These are phyloP conservation scores for Tachina grossa DNA, from an alignment of 2,888 invertebrate genomes.

Conservation along the genomic window DNA sequence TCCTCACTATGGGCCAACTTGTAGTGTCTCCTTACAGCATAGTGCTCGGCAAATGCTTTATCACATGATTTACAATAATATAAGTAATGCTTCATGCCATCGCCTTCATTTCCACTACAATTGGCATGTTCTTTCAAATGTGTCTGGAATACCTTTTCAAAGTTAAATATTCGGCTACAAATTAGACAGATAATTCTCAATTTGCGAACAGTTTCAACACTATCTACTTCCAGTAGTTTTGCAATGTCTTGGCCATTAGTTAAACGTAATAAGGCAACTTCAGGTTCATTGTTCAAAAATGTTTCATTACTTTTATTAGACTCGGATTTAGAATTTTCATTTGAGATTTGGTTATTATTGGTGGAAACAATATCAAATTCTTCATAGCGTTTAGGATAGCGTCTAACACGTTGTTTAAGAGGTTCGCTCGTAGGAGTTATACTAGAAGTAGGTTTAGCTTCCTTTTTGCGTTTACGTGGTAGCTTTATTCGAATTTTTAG, in stretches of 20 bases:
- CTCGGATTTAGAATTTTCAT: background rate
- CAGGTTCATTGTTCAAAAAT: background rate
- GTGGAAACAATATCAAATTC: constrained; percentile 36
- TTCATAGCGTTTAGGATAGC: constrained; percentile 83
- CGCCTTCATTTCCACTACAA: background rate
- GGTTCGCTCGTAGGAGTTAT: background rate
- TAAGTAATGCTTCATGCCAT: background rate
- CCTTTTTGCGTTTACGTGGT: background rate
- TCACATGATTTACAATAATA: constrained; percentile 85
- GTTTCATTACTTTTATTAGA: background rate
- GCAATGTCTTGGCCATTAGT: constrained; percentile 16
- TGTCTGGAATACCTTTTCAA: constrained; percentile 44
- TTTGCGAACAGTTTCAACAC: background rate
- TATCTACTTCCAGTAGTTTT: constrained; percentile 32
- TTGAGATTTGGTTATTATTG: background rate
- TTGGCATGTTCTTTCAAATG: constrained; percentile 37
- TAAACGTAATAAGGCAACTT: constrained; percentile 47
- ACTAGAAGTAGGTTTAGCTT: background rate
- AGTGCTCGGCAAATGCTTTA: constrained; percentile 89
- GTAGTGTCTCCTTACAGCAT: constrained; percentile 88
- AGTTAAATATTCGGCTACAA: constrained; percentile 28
- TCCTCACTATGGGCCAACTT: constrained; percentile 90
- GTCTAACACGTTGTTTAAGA: constrained; percentile 40
- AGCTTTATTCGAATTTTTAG: constrained; percentile 44
- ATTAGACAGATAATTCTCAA: constrained; percentile 46